These are phyloP conservation scores for Hedychridium roseum DNA, from an alignment of 2,888 invertebrate genomes.

Conservation along the genomic window DNA sequence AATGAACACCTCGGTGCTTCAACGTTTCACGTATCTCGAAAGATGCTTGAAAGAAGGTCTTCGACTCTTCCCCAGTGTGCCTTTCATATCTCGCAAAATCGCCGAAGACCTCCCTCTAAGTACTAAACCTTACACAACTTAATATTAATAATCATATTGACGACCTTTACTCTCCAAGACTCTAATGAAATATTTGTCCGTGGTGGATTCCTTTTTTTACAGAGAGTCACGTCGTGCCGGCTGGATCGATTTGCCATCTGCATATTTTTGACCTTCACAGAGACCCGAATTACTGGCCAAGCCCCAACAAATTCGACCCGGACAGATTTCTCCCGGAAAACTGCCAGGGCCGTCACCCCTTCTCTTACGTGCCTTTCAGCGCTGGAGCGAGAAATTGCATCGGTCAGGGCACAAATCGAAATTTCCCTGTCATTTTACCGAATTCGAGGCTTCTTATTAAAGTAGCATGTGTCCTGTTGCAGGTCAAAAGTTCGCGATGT, in stretches of 20 bases:
- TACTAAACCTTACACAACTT: slow-evolving; percentile 13
- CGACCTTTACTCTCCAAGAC: neutral
- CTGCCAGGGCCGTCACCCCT: slow-evolving; percentile 67
- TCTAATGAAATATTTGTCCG: neutral
- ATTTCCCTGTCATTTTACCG: neutral
- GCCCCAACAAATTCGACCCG: slow-evolving; percentile 73
- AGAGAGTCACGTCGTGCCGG: slow-evolving; percentile 67
- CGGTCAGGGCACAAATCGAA: slow-evolving; percentile 61
- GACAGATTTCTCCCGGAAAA: slow-evolving; percentile 73
- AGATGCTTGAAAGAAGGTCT: slow-evolving; percentile 76
- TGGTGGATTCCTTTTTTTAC: slow-evolving; percentile 11
- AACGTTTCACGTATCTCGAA: slow-evolving; percentile 74
- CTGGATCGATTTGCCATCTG: slow-evolving; percentile 60
- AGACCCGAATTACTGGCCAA: slow-evolving; percentile 70
- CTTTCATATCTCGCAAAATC: slow-evolving; percentile 70
- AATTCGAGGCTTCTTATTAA: neutral
- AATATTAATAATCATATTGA: slow-evolving; percentile 1
- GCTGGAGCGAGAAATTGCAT: slow-evolving; percentile 76
- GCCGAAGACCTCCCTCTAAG: slow-evolving; percentile 65
- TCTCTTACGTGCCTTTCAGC: slow-evolving; percentile 74
- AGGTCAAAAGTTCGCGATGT: slow-evolving; percentile 41
- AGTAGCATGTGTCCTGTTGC: neutral
- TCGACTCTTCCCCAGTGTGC: slow-evolving; percentile 74
- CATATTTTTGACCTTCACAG: slow-evolving; percentile 65
- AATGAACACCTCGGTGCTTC: slow-evolving; percentile 67